A percentile compares a stretch with the other conserved stretches of the same genome.
phyloP scores from a whole-genome alignment of 2,888 invertebrate genomes.

The Ephialtes manifestator region DNA sequence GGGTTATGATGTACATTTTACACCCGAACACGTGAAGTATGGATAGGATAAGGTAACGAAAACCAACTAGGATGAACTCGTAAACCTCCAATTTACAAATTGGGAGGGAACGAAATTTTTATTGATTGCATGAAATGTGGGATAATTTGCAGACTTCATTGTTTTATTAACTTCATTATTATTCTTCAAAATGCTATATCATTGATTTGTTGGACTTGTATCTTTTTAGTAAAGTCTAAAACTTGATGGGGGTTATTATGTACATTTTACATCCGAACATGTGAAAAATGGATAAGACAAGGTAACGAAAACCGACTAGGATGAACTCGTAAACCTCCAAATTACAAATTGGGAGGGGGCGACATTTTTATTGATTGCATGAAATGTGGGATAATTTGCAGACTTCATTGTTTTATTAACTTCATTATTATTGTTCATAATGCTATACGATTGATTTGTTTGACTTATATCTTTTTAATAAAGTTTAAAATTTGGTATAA shows the following conservation, averaged over 20 bases:
- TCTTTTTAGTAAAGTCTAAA: no score
- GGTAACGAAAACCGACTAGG: neutral
- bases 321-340: neutral
- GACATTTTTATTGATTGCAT: neutral
- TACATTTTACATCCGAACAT: neutral
- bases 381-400: neutral
- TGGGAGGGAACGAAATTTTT: neutral
- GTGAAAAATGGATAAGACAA: neutral
- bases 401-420: no score
- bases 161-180: no score
- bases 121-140: neutral
- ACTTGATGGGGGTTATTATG: constrained; percentile 1
- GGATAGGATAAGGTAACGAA: neutral
- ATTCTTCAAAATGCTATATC: no score
- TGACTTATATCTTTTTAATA: no score
- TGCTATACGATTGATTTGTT: no score
- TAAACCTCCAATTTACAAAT: neutral
- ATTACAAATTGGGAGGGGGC: neutral
- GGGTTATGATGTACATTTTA: constrained; percentile 8
- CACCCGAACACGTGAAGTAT: neutral
- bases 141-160: no score
- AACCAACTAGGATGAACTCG: neutral
- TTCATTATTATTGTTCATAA: no score
- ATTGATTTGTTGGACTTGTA: no score
- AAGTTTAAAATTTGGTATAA: no score